Percentiles rank a stretch among this genome's conserved stretches.
These are phyloP conservation scores for Bellardia bayeri DNA, from an alignment of 2,888 invertebrate species.

Conservation along the genomic window DNA sequence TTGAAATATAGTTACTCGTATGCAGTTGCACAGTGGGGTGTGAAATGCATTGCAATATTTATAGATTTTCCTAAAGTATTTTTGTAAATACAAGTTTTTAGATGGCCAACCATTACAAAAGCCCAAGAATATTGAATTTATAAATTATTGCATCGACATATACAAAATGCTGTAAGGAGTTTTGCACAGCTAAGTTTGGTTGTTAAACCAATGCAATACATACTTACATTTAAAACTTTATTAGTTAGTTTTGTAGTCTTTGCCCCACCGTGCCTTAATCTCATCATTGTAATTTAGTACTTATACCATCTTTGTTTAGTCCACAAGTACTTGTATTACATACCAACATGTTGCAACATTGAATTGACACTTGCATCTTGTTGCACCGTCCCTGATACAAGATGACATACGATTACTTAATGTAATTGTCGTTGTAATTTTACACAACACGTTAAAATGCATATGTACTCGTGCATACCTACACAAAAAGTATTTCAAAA, in stretches of 20 bases:
- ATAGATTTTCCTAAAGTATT: no score
- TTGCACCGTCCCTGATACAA: constrained; percentile 23
- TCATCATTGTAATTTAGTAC: constrained; percentile 12
- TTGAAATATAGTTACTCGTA: background rate
- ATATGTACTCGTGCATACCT: background rate
- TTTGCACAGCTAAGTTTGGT: no score
- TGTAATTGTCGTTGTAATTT: constrained; percentile 48
- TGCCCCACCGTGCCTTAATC: background rate
- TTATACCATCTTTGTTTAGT: background rate
- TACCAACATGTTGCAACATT: constrained; percentile 44
- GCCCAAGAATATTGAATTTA: no score
- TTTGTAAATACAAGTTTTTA: no score
- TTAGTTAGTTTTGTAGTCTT: no score
- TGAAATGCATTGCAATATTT: no score
- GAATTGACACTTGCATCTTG: constrained; percentile 55
- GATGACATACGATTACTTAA: constrained; percentile 48
- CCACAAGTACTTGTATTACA: constrained; percentile 7
- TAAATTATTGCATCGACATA: no score
- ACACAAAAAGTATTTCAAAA: constrained; percentile 4
- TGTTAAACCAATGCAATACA: no score
- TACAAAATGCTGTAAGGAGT: no score
- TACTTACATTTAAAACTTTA: no score
- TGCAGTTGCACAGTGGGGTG: constrained; percentile 9
- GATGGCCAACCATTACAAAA: no score
- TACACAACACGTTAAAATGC: constrained; percentile 2